Conservation (phyloP, 1,140 invertebrate genomes). For the Pararge aegeria region DNA sequence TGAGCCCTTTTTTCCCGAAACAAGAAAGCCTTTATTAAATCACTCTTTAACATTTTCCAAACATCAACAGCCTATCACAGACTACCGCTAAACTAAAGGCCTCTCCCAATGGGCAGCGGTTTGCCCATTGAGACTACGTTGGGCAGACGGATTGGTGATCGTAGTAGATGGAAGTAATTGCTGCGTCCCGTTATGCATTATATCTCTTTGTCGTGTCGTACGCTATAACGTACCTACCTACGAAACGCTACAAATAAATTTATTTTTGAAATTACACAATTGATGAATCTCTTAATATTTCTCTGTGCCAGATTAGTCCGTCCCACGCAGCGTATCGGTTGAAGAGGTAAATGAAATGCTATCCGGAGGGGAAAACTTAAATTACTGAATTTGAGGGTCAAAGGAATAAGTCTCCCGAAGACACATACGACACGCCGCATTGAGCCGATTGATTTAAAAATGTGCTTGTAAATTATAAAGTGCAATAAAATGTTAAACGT, state of each 20-base stretch:
- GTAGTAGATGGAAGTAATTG: too few relatives aligned
- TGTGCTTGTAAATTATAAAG: constrained; percentile 4
- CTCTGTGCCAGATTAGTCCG: constrained; percentile 71
- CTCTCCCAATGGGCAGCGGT: too few relatives aligned
- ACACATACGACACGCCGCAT: constrained; percentile 57
- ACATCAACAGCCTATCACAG: too few relatives aligned
- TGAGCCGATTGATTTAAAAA: constrained; percentile 66
- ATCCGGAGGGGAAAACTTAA: constrained; percentile 79
- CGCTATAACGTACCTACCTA: not conserved
- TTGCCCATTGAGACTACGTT: too few relatives aligned
- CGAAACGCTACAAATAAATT: too few relatives aligned
- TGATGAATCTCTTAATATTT: constrained; percentile 36
- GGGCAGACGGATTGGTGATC: too few relatives aligned
- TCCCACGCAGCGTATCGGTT: constrained; percentile 77
- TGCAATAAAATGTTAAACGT: not conserved
- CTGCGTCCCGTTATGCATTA: too few relatives aligned
- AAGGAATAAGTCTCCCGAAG: constrained; percentile 74
- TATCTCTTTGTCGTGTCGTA: not conserved
- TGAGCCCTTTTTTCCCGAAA: too few relatives aligned
- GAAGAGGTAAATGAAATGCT: constrained; percentile 80
- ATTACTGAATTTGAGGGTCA: constrained; percentile 80
- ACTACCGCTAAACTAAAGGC: too few relatives aligned
- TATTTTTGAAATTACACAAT: not conserved
- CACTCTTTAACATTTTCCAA: too few relatives aligned
- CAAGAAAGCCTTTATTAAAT: too few relatives aligned